A percentile compares a stretch with the other conserved stretches of the same genome.
These are phyloP conservation scores for Hemibagrus wyckioides DNA, from an alignment of 2,113 vertebrate species.

Conservation along the genomic window DNA sequence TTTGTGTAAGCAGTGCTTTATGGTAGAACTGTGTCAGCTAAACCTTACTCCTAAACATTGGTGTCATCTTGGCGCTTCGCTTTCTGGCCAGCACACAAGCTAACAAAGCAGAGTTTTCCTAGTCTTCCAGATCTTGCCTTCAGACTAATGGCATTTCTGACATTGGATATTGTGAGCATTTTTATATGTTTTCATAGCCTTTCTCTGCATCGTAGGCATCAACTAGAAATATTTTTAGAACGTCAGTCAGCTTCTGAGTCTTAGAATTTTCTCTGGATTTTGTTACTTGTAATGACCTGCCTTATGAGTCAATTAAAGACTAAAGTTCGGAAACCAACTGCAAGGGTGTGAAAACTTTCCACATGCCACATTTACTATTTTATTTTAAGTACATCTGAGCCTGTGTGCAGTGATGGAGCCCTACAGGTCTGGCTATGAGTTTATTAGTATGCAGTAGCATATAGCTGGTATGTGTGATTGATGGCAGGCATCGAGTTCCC, in stretches of 20 bases:
- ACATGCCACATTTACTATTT: constrained; percentile 1
- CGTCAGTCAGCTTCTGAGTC: not conserved
- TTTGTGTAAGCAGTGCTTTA: not conserved
- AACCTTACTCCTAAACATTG: not conserved
- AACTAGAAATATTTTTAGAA: not conserved
- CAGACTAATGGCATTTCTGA: not conserved
- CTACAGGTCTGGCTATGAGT: not conserved
- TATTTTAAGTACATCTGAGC: not conserved
- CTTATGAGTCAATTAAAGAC: not conserved
- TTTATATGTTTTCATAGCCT: not conserved
- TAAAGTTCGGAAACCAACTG: not conserved
- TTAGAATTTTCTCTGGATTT: not conserved
- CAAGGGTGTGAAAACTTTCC: not conserved
- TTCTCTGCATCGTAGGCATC: not conserved
- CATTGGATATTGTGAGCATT: not conserved
- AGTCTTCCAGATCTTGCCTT: not conserved
- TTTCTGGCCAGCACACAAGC: not conserved
- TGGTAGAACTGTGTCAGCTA: not conserved
- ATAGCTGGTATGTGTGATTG: not conserved
- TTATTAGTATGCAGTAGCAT: not conserved
- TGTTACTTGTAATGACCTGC: not conserved
- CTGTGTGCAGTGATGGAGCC: not conserved
- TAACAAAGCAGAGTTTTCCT: not conserved
- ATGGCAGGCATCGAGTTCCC: not conserved
- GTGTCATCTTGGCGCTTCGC: not conserved